phyloP scores from a whole-genome alignment of 2,797 vertebrate species.

The Pipistrellus kuhlii region DNA sequence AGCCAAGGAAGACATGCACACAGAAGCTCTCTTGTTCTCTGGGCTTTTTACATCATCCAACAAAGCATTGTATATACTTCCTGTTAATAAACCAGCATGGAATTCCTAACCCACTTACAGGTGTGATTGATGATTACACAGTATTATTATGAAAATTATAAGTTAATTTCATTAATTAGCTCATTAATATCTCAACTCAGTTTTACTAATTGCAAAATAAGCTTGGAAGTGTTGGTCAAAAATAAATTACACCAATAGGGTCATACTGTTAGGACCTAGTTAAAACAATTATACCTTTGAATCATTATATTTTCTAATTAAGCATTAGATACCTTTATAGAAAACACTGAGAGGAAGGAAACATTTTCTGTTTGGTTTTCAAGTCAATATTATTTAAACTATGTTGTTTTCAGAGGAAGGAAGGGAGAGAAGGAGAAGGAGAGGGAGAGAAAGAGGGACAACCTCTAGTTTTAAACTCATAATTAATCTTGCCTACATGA shows the following conservation, averaged over 20 bases:
- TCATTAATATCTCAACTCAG: slow-evolving; percentile 77
- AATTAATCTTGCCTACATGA: not conserved
- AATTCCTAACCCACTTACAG: slow-evolving; percentile 28
- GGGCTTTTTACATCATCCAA: not conserved
- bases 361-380: not conserved
- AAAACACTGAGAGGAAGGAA: slow-evolving; percentile 73
- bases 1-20: not conserved
- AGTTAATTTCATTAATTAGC: slow-evolving; percentile 85
- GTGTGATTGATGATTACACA: slow-evolving; percentile 51
- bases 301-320: slow-evolving; percentile 80
- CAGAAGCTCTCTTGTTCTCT: not conserved
- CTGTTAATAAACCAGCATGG: slow-evolving; percentile 54
- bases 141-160: slow-evolving; percentile 74
- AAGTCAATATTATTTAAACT: slow-evolving; percentile 43
- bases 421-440: fast-evolving
- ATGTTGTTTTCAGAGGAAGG: not conserved
- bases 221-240: slow-evolving; percentile 77
- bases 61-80: not conserved
- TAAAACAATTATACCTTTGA: slow-evolving; percentile 85
- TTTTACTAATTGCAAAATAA: slow-evolving; percentile 84
- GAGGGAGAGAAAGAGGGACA: not conserved
- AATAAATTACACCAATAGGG: slow-evolving; percentile 84
- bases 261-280: slow-evolving; percentile 80
- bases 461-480: slow-evolving; percentile 29
- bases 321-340: slow-evolving; percentile 71